Base-by-base conservation (phyloP, 2,888 invertebrate species). In the Oconnorella tubifera region DNA sequence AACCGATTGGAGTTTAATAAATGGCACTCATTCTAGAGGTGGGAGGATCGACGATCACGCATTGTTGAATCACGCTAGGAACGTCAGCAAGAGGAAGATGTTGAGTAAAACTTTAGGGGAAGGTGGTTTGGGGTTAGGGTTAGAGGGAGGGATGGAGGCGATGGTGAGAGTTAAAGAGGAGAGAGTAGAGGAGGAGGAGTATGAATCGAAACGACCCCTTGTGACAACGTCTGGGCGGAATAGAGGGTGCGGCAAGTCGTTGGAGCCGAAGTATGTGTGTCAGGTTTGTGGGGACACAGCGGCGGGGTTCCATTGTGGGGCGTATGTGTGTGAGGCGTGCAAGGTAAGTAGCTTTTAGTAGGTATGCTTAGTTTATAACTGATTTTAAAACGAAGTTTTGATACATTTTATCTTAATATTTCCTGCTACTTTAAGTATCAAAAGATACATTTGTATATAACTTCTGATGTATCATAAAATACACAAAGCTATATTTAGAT, bases 291-390 rank as follows among this genome's bases (percentile, higher is more conserved):
- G 77, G n/a, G 79, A 79, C 58, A 59, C 74, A 1, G 77, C 80
- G 3, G 78, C 79, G 1, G 80, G 80, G 0, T 80, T 78, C 69
- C 79, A 80, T 71, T 80, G 80, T 61, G 79, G 79, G 27, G 80
- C 80, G 1, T 80, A 75, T 66, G 77, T 80, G 58, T 80, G 80
- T 73, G 80, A 80, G 65, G 80, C 80, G 19, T 80, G 80, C 68
- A 80, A 80, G 77, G 80, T 79, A 71, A 68, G 65, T 40, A n/a
- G n/a, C n/a, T n/a, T n/a, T n/a, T n/a, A n/a, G n/a, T n/a, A n/a
- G n/a, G n/a, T n/a, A n/a, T n/a, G n/a, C n/a, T n/a, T n/a, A n/a
- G n/a, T n/a, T n/a, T n/a, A n/a, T n/a, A n/a, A n/a, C n/a, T n/a
- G n/a, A n/a, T n/a, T n/a, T n/a, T n/a, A n/a, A n/a, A n/a, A n/a